Conservation (phyloP, 2,888 invertebrate species). For the Aspidapion aeneum region DNA sequence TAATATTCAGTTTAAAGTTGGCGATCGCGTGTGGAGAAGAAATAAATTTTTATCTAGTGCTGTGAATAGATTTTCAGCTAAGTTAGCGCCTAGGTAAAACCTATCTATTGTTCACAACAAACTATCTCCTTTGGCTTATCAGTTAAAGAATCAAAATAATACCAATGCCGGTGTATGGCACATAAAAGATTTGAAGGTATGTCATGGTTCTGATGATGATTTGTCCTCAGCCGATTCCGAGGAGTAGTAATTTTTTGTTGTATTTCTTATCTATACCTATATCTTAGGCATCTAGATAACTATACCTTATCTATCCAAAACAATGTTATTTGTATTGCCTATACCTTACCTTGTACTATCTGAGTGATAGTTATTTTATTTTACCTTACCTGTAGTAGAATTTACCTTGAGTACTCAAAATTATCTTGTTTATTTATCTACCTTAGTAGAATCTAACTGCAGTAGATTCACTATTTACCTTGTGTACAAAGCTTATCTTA, state of each 20-base stretch:
- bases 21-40: background rate
- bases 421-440: background rate
- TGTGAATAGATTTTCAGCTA: slow-evolving; percentile 4
- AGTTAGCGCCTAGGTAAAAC: slow-evolving; percentile 2
- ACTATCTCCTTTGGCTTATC: slow-evolving; percentile 1
- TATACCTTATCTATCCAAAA: too few species aligned
- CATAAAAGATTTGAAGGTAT: background rate
- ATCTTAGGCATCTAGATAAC: too few species aligned
- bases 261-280: too few species aligned
- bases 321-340: too few species aligned
- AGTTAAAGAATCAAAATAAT: background rate
- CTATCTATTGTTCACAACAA: background rate
- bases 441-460: background rate
- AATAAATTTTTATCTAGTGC: slow-evolving; percentile 2
- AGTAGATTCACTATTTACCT: background rate
- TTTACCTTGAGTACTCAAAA: background rate
- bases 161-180: background rate
- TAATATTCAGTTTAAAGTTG: background rate
- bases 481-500: too few species aligned
- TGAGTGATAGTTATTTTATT: background rate
- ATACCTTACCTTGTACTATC: too few species aligned
- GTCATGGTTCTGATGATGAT: background rate
- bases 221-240: background rate
- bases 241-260: too few species aligned
- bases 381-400: background rate